Percentiles rank a stretch among this genome's conserved stretches.
phyloP scores from a whole-genome alignment of 2,888 invertebrate species.

The Heliconius cydno region DNA sequence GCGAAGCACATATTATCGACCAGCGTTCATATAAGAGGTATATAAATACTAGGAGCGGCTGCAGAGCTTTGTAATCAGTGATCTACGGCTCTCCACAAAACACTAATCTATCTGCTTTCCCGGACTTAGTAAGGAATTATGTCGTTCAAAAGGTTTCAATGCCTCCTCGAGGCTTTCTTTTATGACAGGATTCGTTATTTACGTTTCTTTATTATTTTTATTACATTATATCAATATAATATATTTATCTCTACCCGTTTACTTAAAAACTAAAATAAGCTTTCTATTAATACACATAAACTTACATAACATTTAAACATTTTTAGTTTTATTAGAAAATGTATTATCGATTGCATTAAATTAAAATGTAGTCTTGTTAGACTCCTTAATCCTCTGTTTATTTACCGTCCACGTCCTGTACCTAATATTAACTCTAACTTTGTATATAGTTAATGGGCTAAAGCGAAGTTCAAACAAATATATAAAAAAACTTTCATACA shows the following conservation, averaged over 20 bases:
- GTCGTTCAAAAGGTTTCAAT: slow-evolving; percentile 29
- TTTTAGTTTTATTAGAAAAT: not conserved
- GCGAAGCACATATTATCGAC: slow-evolving; percentile 53
- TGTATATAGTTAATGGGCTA: not conserved
- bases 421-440: not conserved
- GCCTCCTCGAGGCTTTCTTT: slow-evolving; percentile 14
- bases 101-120: slow-evolving; percentile 43
- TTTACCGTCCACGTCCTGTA: not conserved
- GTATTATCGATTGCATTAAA: not conserved
- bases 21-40: slow-evolving; percentile 52
- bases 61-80: slow-evolving; percentile 55
- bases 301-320: not conserved
- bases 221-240: not conserved
- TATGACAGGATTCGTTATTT: slow-evolving; percentile 8
- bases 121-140: slow-evolving; percentile 32
- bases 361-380: not conserved
- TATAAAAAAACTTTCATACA: not conserved
- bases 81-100: slow-evolving; percentile 48
- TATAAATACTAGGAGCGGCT: slow-evolving; percentile 57
- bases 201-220: not conserved
- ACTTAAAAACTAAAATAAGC: not conserved
- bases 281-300: not conserved
- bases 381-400: not conserved
- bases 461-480: not conserved
- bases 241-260: not conserved